Conservation (phyloP, 2,888 invertebrate genomes). For the Aleiodes testaceus region DNA sequence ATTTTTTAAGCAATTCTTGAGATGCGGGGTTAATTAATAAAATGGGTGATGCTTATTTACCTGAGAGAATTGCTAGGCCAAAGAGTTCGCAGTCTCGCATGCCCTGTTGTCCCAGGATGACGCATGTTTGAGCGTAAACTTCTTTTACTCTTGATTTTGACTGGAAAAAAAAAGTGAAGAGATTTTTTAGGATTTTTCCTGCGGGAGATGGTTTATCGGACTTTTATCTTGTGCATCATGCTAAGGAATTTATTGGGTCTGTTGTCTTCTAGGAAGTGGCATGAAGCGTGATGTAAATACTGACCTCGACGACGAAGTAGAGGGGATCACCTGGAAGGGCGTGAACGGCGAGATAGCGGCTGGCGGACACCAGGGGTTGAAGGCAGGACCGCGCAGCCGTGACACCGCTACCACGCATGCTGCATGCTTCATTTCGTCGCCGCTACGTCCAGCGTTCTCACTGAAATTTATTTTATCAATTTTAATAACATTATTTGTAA, state of each 20-base stretch:
- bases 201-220: background rate
- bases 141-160: conserved; percentile 89
- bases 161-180: conserved; percentile 74
- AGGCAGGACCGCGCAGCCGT: conserved; percentile 74
- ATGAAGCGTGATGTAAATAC: conserved; percentile 40
- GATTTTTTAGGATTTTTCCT: conserved; percentile 3
- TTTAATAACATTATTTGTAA: no score
- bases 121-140: conserved; percentile 86
- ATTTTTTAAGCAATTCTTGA: background rate
- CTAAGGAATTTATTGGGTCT: background rate
- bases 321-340: conserved; percentile 74
- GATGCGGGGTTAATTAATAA: background rate
- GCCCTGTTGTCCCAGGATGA: conserved; percentile 86
- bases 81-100: conserved; percentile 90
- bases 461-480: conserved; percentile 57
- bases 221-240: background rate
- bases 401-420: conserved; percentile 73
- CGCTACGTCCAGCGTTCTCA: conserved; percentile 72
- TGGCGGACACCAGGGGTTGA: conserved; percentile 73
- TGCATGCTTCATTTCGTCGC: conserved; percentile 73
- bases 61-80: conserved; percentile 88
- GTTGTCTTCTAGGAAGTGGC: background rate
- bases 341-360: conserved; percentile 73
- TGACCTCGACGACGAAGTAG: conserved; percentile 74
- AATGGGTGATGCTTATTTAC: conserved; percentile 72